Conservation (phyloP, 2,888 invertebrate species). For the Chouioia cunea region DNA sequence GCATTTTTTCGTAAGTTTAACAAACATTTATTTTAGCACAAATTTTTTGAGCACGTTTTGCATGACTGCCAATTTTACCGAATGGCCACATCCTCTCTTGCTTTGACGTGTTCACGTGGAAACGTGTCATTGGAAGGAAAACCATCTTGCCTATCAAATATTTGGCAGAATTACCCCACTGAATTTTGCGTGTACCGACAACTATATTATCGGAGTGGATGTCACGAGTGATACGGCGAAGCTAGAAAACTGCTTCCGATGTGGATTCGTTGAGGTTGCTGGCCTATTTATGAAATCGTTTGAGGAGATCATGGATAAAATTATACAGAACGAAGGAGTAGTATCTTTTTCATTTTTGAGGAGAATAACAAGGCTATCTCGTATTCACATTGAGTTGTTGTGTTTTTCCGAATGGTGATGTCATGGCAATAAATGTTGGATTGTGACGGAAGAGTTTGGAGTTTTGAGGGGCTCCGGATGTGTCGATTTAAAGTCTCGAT, state of each 20-base stretch:
- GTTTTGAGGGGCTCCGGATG: slow-evolving; percentile 30
- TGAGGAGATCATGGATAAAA: neutral
- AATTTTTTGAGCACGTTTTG: too few species aligned
- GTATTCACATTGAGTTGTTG: slow-evolving; percentile 8
- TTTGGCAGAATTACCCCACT: slow-evolving; percentile 34
- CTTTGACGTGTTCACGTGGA: too few species aligned
- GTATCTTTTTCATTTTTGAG: neutral
- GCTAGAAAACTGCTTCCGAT: slow-evolving; percentile 30
- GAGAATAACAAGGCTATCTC: slow-evolving; percentile 4
- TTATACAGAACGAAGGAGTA: slow-evolving; percentile 9
- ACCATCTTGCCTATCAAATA: too few species aligned
- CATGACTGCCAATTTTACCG: slow-evolving; percentile 69
- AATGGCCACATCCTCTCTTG: too few species aligned
- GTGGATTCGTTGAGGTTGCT: slow-evolving; percentile 30
- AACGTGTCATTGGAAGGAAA: too few species aligned
- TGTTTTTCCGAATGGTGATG: neutral
- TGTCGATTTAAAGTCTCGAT: too few species aligned
- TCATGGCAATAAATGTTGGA: slow-evolving; percentile 14
- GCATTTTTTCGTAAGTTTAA: slow-evolving; percentile 80
- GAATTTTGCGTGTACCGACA: neutral
- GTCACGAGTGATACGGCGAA: neutral
- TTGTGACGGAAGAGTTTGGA: slow-evolving; percentile 12
- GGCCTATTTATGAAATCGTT: slow-evolving; percentile 25
- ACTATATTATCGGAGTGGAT: slow-evolving; percentile 13
- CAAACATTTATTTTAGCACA: too few species aligned